Percentiles rank a stretch among this genome's conserved stretches.
phyloP scores from a whole-genome alignment of 2,888 invertebrate species.

The Sepioteuthis lessoniana region DNA sequence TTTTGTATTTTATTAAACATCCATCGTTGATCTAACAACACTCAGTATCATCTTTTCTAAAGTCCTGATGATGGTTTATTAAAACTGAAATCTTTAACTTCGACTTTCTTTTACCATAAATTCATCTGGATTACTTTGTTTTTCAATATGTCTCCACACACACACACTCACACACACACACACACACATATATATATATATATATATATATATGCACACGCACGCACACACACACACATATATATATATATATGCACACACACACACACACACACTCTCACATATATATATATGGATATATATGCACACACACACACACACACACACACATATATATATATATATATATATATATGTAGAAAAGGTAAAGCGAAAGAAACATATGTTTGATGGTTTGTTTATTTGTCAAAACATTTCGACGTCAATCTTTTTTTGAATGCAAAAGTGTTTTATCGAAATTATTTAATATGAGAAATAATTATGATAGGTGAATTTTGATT shows the following conservation, averaged over 20 bases:
- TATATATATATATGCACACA: not conserved
- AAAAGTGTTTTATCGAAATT: too few relatives aligned
- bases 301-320: not conserved
- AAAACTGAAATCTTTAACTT: too few relatives aligned
- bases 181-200: not conserved
- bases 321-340: slow-evolving; percentile 7
- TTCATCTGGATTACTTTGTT: not conserved
- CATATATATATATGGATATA: not conserved
- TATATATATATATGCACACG: not conserved
- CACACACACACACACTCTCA: not conserved
- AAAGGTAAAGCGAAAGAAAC: too few relatives aligned
- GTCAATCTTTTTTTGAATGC: too few relatives aligned
- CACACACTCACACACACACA: not conserved
- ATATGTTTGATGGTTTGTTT: too few relatives aligned
- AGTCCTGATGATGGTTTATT: too few relatives aligned
- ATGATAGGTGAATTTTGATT: too few relatives aligned
- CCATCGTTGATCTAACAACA: too few relatives aligned
- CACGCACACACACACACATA: not conserved
- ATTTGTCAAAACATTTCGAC: too few relatives aligned
- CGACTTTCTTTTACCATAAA: not conserved
- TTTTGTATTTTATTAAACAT: too few relatives aligned
- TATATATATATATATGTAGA: not conserved
- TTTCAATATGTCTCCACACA: not conserved
- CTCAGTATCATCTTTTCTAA: too few relatives aligned
- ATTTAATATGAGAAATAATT: too few relatives aligned